Evolutionary conservation across 2,113 vertebrate species (phyloP), one percentile per base, ranked within the genome.

Genomic region (Sinocyclocheilus anshuiensis): DNA sequence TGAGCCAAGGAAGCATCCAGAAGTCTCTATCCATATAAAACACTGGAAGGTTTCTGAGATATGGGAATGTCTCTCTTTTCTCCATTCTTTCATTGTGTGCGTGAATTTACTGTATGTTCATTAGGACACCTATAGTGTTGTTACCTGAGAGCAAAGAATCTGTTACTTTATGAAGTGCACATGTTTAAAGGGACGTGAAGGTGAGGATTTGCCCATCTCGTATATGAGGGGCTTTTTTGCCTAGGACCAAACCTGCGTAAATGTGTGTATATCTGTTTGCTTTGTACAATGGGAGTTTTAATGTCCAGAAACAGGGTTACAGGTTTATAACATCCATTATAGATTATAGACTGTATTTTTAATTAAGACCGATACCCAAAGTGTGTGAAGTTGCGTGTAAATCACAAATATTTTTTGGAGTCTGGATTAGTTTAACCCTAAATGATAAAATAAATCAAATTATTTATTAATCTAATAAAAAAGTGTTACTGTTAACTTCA

Each of bases 1-100:
- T 72, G 71, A 87, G 88, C 85, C 85, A 89, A 81, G 88, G 86
- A 89, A 16, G 6, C 16, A 42, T 85, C 53, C 16, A n/a, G 67
- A 89, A 71, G 77, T 24, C 9, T 59, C 48, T 26, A 77, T 78
- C 77, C 69, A 42, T n/a, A 72, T 72, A 42, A 24, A 24, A 18
- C n/a, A 59, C 76, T 8, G 53, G 53, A 61, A 63, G n/a, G 29
- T 80, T 53, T 86, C 33, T 63, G 71, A 79, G 45, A 48, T 48
- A 71, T 59, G 75, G 29, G 50, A 69, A 71, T 33, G 18, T 80
- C 29, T 82, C 29, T 53, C 9, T 63, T 77, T 79, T 20, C 77
- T 61, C 33, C 59, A 9, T 71, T 75, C 63, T 80, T 36, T 53
- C 59, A 77, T 82, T 87, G 77, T 87, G 36, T 42, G 69, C n/a